Base-by-base conservation (phyloP, 2,113 vertebrate species). In the Glareola pratincola region DNA sequence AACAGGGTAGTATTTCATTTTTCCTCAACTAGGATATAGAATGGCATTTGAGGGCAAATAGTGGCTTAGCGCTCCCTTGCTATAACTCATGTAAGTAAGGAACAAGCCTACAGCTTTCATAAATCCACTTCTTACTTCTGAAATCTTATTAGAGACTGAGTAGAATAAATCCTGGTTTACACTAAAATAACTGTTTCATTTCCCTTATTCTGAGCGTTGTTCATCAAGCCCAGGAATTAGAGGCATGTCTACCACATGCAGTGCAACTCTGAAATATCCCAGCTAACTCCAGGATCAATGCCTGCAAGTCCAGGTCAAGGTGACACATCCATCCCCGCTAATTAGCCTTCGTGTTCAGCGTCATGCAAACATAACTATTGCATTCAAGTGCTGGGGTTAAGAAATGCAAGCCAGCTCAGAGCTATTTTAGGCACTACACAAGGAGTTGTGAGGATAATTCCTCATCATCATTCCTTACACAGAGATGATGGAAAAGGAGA, bases 81-180 rank as follows among this genome's bases (percentile, higher is more conserved):
- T 90, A 2, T 29, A 83, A 91, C 41, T 90, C 50, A 43, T 63
- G 21, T 56, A 92, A 88, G 36, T 60, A 79, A 80, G 32, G 60
- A 93, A 81, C 47, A 92, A 93, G 36, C 50, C 79, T 66, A 37
- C 27, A 88, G 84, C 73, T 95, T 90, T 92, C 41, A 88, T 85
- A 94, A 96, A 96, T 90, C 74, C 74, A 80, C 51, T 73, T 94
- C 90, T 96, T 91, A 34, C 51, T 96, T 69, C 54, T 67, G 79
- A 86, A 96, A 96, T 93, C 90, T 68, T 93, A 72, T 93, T 97
- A 91, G 30, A 64, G 54, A 47, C 32, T 86, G 72, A 93, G 73
- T 27, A 81, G 64, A 78, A 92, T 78, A 85, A 96, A 90, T 86
- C 91, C 88, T 60, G 82, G 36, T 95, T 93, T 94, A 78, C 39